These are phyloP conservation scores for Mya arenaria DNA, from an alignment of 1,140 invertebrate genomes.

Conservation along the genomic window DNA sequence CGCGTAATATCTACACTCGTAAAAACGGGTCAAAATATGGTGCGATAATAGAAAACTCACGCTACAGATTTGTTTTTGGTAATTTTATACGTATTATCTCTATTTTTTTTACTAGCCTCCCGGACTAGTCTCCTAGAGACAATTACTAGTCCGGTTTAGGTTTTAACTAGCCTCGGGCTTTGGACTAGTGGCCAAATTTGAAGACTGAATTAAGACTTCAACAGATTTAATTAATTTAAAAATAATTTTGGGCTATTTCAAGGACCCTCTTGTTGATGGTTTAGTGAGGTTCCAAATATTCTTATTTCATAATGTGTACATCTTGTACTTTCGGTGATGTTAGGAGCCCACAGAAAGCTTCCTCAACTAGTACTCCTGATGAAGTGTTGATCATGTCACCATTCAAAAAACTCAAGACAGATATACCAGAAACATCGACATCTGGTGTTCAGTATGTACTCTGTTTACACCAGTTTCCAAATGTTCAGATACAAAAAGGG, in stretches of 20 bases:
- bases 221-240: constrained; percentile 28
- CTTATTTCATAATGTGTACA: constrained; percentile 26
- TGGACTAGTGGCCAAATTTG: constrained; percentile 23
- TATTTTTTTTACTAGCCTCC: constrained; percentile 23
- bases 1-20: constrained; percentile 17
- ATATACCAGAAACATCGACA: constrained; percentile 28
- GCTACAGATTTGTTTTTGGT: constrained; percentile 23
- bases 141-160: constrained; percentile 21
- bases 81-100: constrained; percentile 28
- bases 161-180: constrained; percentile 28
- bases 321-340: constrained; percentile 27
- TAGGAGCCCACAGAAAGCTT: constrained; percentile 25
- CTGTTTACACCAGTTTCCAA: constrained; percentile 30
- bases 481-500: constrained; percentile 29
- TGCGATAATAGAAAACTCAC: constrained; percentile 23
- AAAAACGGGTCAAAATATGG: constrained; percentile 26
- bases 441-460: constrained; percentile 26
- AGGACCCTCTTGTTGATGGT: constrained; percentile 17
- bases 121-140: constrained; percentile 22
- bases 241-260: constrained; percentile 26
- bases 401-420: constrained; percentile 29
- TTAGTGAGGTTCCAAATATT: constrained; percentile 29
- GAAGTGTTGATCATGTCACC: constrained; percentile 28
- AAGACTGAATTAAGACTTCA: constrained; percentile 29
- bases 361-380: constrained; percentile 26